Conservation (phyloP, 2,888 invertebrate species). For the Drosophila limbata region DNA sequence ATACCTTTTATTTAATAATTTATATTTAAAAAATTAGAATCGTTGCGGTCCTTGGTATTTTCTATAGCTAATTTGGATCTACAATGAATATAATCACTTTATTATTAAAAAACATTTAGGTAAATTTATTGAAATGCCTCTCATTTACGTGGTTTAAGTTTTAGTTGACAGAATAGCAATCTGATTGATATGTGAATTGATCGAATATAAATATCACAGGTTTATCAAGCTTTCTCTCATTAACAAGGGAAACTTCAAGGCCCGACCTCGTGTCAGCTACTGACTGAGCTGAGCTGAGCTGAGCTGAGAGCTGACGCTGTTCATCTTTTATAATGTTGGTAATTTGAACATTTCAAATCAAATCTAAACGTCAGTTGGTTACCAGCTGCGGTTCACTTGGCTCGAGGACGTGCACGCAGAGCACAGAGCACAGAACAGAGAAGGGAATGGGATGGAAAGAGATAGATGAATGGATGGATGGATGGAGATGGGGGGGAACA, state of each 20-base stretch:
- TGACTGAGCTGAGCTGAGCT: conserved; percentile 18
- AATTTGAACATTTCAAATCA: conserved; percentile 80
- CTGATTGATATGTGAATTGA: neutral
- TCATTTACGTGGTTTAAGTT: neutral
- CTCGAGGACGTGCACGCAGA: conserved; percentile 16
- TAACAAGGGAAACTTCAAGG: conserved; percentile 11
- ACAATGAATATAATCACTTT: too few species aligned
- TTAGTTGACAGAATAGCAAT: neutral
- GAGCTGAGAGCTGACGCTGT: conserved; percentile 54
- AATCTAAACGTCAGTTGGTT: conserved; percentile 78
- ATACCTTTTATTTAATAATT: too few species aligned
- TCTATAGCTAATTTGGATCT: too few species aligned
- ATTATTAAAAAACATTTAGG: too few species aligned
- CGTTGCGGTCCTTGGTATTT: too few species aligned
- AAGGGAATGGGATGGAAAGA: neutral
- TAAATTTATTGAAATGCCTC: neutral
- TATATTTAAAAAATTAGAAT: too few species aligned
- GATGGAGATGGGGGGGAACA: neutral
- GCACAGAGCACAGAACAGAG: neutral
- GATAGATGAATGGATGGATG: neutral
- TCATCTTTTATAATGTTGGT: conserved; percentile 78
- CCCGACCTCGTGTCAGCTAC: conserved; percentile 18
- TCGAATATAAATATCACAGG: neutral
- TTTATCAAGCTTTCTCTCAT: neutral
- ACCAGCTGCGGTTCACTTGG: conserved; percentile 73